Conservation (phyloP, 2,797 vertebrate species). For the Tenualosa ilisha region DNA sequence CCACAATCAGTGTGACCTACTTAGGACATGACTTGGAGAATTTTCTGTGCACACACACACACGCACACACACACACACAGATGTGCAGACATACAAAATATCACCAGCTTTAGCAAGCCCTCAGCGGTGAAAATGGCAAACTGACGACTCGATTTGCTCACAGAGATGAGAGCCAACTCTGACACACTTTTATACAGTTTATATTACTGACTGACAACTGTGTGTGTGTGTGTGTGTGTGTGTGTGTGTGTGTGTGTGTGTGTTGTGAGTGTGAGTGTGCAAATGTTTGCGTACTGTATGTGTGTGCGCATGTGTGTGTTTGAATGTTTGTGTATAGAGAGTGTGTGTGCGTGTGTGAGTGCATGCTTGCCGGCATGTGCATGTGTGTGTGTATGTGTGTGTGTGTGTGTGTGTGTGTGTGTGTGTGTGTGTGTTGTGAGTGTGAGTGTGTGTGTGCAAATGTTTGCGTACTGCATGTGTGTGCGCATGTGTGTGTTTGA, state of each 20-base stretch:
- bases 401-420: not conserved
- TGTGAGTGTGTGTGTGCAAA: not conserved
- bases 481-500: not conserved
- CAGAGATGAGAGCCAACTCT: not conserved
- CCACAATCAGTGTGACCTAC: constrained; percentile 21
- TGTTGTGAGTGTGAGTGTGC: not conserved
- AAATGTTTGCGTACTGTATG: not conserved
- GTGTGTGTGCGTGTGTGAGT: too few relatives aligned
- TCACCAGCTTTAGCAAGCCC: constrained; percentile 28
- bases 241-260: not conserved
- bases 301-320: not conserved
- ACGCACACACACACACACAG: constrained; percentile 21
- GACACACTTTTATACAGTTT: not conserved
- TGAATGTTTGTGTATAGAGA: not conserved
- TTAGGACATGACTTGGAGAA: constrained; percentile 21
- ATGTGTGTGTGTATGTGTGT: not conserved
- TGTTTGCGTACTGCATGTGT: not conserved
- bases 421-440: not conserved
- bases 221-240: not conserved
- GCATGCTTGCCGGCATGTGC: too few relatives aligned
- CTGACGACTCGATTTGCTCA: not conserved
- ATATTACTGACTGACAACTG: not conserved
- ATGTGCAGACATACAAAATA: constrained; percentile 24
- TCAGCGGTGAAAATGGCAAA: constrained; percentile 5
- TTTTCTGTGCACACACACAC: constrained; percentile 34